Percentiles rank a stretch among this genome's conserved stretches.
phyloP scores from a whole-genome alignment of 2,888 invertebrate genomes.

The Agrotis exclamationis region DNA sequence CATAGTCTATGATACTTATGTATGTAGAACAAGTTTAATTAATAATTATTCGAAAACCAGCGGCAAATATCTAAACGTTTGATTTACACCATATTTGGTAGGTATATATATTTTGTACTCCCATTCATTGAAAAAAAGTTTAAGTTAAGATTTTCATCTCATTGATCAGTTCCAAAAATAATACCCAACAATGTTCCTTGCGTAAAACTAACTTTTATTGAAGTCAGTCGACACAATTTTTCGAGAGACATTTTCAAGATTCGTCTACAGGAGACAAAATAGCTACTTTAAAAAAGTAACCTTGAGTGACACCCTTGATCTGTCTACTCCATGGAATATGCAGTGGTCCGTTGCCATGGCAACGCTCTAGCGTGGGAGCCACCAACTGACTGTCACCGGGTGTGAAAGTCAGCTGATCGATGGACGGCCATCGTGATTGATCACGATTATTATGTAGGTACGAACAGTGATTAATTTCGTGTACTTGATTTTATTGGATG shows the following conservation, averaged over 20 bases:
- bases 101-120: too few species aligned
- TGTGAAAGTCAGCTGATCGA: conserved; percentile 44
- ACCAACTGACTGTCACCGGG: conserved; percentile 39
- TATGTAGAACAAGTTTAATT: too few species aligned
- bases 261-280: background rate
- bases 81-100: too few species aligned
- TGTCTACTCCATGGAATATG: background rate
- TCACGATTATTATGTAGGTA: conserved; percentile 10
- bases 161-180: too few species aligned
- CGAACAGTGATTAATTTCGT: conserved; percentile 17
- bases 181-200: too few species aligned
- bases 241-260: background rate
- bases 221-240: too few species aligned
- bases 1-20: too few species aligned
- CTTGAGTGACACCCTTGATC: background rate
- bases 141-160: too few species aligned
- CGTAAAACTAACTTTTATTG: too few species aligned
- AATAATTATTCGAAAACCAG: too few species aligned
- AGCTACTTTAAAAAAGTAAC: background rate
- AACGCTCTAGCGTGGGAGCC: conserved; percentile 36
- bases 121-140: too few species aligned
- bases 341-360: conserved; percentile 41
- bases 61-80: too few species aligned
- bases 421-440: conserved; percentile 25
- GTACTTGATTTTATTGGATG: background rate